phyloP scores from a whole-genome alignment of 2,797 vertebrate genomes.

The Emydoidea blandingii region DNA sequence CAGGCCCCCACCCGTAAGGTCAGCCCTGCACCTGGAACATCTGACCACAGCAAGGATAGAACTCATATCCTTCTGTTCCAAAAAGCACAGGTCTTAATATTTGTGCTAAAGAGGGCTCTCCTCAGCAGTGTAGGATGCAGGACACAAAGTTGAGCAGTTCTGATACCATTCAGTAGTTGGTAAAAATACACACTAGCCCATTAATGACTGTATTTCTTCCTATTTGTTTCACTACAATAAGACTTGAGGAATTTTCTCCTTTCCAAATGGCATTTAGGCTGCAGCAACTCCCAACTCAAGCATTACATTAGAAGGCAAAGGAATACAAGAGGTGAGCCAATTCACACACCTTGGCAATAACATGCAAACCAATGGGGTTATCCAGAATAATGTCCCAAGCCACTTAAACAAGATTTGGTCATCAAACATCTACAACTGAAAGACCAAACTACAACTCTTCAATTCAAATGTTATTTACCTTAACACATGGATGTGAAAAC shows the following conservation, averaged over 20 bases:
- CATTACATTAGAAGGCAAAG: neutral
- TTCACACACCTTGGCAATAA: neutral
- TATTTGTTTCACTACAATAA: neutral
- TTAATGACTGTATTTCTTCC: neutral
- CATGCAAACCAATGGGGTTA: neutral
- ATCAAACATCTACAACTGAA: neutral
- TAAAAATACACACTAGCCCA: neutral
- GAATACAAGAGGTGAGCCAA: neutral
- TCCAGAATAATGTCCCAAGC: neutral
- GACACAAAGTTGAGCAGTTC: neutral
- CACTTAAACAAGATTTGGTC: neutral
- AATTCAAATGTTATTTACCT: neutral
- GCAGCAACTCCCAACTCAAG: neutral
- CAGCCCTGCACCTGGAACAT: neutral
- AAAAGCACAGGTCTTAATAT: neutral
- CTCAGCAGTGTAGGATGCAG: too few species aligned
- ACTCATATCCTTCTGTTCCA: neutral
- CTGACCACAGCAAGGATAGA: neutral
- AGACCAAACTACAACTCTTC: neutral
- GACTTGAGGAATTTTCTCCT: neutral
- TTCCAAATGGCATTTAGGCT: neutral
- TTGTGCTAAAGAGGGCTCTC: neutral
- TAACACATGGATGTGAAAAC: neutral
- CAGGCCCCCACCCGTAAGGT: too few species aligned
- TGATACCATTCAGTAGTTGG: neutral